A percentile compares a stretch with the other conserved stretches of the same genome.
Evolutionary conservation across 2,888 invertebrate species (phyloP).

Genomic region (Drosophila melanosoma): DNA sequence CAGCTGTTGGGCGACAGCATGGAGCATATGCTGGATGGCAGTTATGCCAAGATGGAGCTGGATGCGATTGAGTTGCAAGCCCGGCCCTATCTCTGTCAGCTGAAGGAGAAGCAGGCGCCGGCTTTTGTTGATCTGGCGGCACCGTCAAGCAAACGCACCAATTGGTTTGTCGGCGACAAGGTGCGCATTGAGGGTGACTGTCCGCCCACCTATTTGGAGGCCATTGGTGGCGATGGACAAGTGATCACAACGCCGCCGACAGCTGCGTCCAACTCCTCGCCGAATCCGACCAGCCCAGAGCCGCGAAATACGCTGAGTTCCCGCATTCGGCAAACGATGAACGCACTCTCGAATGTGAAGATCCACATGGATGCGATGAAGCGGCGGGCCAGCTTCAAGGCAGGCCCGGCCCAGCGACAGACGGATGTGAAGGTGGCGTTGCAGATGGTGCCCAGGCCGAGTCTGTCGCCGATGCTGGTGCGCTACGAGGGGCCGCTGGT

Average conservation of each 20-base stretch:
- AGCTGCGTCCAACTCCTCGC: slow-evolving; percentile 1
- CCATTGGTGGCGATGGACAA: slow-evolving; percentile 71
- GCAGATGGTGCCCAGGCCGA: slow-evolving; percentile 84
- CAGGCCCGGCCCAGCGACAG: slow-evolving; percentile 49
- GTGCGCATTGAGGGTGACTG: slow-evolving; percentile 79
- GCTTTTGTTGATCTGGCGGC: slow-evolving; percentile 69
- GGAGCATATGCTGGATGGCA: slow-evolving; percentile 79
- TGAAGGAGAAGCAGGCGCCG: slow-evolving; percentile 55
- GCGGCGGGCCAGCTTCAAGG: slow-evolving; percentile 82
- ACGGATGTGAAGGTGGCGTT: slow-evolving; percentile 81
- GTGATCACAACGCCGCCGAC: slow-evolving; percentile 1
- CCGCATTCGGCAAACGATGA: slow-evolving; percentile 79
- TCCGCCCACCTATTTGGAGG: slow-evolving; percentile 84
- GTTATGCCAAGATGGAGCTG: neutral
- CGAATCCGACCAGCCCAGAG: slow-evolving; percentile 19
- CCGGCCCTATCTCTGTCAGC: slow-evolving; percentile 68
- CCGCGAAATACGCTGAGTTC: slow-evolving; percentile 58
- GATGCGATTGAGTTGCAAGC: slow-evolving; percentile 48
- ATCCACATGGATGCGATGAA: slow-evolving; percentile 39
- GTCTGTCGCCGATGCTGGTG: slow-evolving; percentile 82
- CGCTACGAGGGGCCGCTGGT: slow-evolving; percentile 84
- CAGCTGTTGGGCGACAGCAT: slow-evolving; percentile 81
- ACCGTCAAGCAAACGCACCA: slow-evolving; percentile 77
- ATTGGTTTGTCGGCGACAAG: slow-evolving; percentile 82
- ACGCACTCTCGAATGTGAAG: slow-evolving; percentile 69